These are phyloP conservation scores for Halichoeres trimaculatus DNA, from an alignment of 2,113 vertebrate genomes.

Conservation along the genomic window DNA sequence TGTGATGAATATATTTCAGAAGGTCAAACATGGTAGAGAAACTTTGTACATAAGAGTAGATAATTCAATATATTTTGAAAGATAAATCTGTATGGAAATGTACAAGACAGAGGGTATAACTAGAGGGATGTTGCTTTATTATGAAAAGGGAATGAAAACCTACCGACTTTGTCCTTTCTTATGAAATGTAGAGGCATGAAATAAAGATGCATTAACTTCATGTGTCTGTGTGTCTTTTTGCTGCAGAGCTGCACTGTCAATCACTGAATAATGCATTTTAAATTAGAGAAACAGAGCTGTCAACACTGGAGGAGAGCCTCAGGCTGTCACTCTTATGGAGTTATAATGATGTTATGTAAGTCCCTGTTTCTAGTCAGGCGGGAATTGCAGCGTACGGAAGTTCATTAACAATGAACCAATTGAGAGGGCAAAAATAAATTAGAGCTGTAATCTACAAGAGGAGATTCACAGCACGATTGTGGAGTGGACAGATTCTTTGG, in stretches of 20 bases:
- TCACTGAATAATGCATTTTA: slow-evolving; percentile 4
- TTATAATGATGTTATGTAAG: slow-evolving; percentile 24
- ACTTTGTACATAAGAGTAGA: slow-evolving; percentile 85
- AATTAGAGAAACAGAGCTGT: slow-evolving; percentile 10
- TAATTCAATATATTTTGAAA: slow-evolving; percentile 72
- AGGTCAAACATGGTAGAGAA: slow-evolving; percentile 73
- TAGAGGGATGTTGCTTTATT: slow-evolving; percentile 73
- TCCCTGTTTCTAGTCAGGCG: slow-evolving; percentile 27
- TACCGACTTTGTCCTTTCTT: slow-evolving; percentile 76
- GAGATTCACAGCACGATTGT: slow-evolving; percentile 22
- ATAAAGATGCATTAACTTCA: slow-evolving; percentile 84
- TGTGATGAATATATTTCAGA: slow-evolving; percentile 62
- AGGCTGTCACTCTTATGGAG: not conserved
- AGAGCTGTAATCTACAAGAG: slow-evolving; percentile 11
- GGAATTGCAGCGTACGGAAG: slow-evolving; percentile 33
- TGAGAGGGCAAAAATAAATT: slow-evolving; percentile 43
- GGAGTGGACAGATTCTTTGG: not conserved
- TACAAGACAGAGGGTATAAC: slow-evolving; percentile 52
- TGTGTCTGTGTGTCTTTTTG: slow-evolving; percentile 40
- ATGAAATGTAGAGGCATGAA: slow-evolving; percentile 82
- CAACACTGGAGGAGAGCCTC: not conserved
- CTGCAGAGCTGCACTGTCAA: slow-evolving; percentile 6
- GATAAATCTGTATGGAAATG: slow-evolving; percentile 59
- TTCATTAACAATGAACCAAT: slow-evolving; percentile 45
- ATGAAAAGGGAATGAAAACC: slow-evolving; percentile 73